Percentiles rank a stretch among this genome's conserved stretches.
Evolutionary conservation across 2,797 vertebrate genomes (phyloP).

Genomic region (Spinus pinus): DNA sequence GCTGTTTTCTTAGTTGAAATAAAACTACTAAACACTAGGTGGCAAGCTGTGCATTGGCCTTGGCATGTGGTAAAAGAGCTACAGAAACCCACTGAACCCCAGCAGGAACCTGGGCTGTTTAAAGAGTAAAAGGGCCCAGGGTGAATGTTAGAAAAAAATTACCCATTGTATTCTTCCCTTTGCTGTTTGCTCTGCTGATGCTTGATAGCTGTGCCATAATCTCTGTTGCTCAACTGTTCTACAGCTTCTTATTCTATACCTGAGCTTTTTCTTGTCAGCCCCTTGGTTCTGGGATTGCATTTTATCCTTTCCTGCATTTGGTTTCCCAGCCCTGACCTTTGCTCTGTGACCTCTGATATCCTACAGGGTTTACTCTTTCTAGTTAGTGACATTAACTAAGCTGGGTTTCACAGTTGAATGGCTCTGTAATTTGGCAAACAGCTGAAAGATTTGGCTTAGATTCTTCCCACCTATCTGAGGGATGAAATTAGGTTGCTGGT

Average conservation of each 20-base stretch:
- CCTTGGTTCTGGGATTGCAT: neutral
- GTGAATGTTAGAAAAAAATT: neutral
- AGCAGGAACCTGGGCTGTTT: neutral
- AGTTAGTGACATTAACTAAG: neutral
- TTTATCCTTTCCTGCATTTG: neutral
- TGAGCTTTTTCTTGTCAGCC: neutral
- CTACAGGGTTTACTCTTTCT: neutral
- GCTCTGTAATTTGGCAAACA: neutral
- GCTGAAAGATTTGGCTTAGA: neutral
- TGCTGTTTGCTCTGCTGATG: neutral
- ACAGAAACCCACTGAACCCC: neutral
- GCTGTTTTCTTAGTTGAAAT: neutral
- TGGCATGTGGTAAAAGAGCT: accelerated
- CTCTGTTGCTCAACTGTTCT: neutral
- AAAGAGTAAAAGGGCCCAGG: neutral
- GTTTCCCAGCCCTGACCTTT: neutral
- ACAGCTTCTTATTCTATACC: neutral
- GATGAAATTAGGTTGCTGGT: neutral
- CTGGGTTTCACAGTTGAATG: neutral
- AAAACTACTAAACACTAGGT: neutral
- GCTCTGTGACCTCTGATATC: neutral
- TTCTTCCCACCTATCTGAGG: neutral
- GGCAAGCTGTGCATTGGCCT: neutral
- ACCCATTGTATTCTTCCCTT: neutral
- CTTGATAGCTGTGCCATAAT: neutral